These are phyloP conservation scores for Habrosyne pyritoides DNA, from an alignment of 2,888 invertebrate species.

Conservation along the genomic window DNA sequence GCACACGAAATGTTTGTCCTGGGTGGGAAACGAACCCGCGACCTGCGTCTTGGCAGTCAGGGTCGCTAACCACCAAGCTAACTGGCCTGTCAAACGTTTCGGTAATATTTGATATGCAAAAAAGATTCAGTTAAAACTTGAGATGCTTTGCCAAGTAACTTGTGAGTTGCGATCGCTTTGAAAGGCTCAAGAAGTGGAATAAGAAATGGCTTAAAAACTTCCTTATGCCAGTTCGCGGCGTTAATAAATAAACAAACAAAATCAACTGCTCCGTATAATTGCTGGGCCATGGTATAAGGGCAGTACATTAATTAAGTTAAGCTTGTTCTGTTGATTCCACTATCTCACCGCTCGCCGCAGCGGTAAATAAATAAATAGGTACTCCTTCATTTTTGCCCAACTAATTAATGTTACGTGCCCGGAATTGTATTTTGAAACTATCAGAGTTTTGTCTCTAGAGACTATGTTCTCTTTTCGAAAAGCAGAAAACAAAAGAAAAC, in stretches of 20 bases:
- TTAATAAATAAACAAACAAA: background rate
- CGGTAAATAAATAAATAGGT: conserved; percentile 22
- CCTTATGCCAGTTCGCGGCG: background rate
- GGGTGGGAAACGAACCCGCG: too few species aligned
- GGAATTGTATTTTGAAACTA: conserved; percentile 9
- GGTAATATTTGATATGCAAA: too few species aligned
- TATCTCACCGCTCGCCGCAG: conserved; percentile 10
- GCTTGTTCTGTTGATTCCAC: conserved; percentile 17
- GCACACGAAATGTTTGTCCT: too few species aligned
- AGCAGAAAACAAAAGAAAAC: background rate
- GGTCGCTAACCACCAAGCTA: too few species aligned
- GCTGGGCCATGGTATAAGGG: conserved; percentile 7
- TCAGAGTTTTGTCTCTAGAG: background rate
- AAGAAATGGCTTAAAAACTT: background rate
- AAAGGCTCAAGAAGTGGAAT: too few species aligned
- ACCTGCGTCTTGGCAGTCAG: too few species aligned
- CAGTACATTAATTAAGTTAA: conserved; percentile 22
- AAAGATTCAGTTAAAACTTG: too few species aligned
- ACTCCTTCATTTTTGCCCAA: conserved; percentile 20
- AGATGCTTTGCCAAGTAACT: too few species aligned
- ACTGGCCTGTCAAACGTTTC: too few species aligned
- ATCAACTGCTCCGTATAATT: background rate
- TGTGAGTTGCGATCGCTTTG: too few species aligned
- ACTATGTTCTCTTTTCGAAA: background rate
- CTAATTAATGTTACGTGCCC: conserved; percentile 15